A percentile compares a stretch with the other conserved stretches of the same genome.
Conservation (phyloP, 2,888 invertebrate genomes). For the Apodemia duryi region DNA sequence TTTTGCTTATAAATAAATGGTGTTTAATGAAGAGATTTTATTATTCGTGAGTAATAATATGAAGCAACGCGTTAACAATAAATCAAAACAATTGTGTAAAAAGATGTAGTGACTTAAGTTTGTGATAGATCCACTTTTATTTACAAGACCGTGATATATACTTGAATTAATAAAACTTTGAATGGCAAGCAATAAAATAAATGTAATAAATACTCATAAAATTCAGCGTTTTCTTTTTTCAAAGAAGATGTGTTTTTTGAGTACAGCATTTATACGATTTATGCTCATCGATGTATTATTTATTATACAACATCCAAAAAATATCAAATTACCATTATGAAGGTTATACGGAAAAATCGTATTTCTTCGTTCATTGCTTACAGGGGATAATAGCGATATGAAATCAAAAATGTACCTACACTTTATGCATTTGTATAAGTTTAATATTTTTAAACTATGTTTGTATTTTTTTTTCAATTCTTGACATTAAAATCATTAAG, state of each 20-base stretch:
- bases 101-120: not conserved
- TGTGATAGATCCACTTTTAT: no score
- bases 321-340: not conserved
- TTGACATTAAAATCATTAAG: no score
- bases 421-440: not conserved
- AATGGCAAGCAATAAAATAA: not conserved
- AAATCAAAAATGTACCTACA: not conserved
- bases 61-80: not conserved
- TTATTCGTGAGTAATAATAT: not conserved
- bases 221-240: not conserved
- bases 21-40: not conserved
- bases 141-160: no score
- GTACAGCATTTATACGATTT: not conserved
- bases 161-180: not conserved
- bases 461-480: no score
- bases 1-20: not conserved
- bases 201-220: not conserved
- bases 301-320: not conserved
- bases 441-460: no score
- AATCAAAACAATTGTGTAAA: not conserved
- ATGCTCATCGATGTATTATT: not conserved
- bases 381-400: not conserved
- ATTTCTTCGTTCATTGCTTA: not conserved
- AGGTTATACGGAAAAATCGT: not conserved
- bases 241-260: not conserved